Conservation (phyloP, 2,113 vertebrate genomes). For the Caranx ignobilis region DNA sequence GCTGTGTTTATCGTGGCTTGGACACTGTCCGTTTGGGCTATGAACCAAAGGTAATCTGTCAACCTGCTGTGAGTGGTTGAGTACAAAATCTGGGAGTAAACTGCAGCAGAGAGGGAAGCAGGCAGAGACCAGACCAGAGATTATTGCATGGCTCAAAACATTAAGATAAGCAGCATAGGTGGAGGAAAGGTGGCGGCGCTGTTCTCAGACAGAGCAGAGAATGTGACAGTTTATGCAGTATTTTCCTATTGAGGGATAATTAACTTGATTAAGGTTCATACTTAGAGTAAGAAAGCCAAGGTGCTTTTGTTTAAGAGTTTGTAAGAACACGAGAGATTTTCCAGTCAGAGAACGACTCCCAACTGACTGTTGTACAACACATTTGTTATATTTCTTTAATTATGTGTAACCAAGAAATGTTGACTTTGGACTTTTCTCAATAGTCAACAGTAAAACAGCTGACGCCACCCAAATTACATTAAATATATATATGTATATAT, state of each 20-base stretch:
- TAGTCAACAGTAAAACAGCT: neutral
- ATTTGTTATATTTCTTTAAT: neutral
- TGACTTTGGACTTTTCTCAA: constrained; percentile 7
- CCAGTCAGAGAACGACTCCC: constrained; percentile 6
- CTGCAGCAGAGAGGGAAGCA: constrained; percentile 35
- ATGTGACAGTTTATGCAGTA: constrained; percentile 43
- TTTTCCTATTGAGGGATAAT: constrained; percentile 53
- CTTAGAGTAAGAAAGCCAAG: constrained; percentile 10
- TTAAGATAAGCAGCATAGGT: constrained; percentile 54
- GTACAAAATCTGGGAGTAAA: constrained; percentile 65
- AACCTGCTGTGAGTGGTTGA: constrained; percentile 67
- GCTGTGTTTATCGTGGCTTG: constrained; percentile 78
- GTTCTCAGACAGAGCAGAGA: constrained; percentile 40
- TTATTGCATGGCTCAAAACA: constrained; percentile 32
- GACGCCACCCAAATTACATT: no score
- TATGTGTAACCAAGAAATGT: neutral
- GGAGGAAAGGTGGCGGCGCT: neutral
- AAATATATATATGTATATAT: neutral
- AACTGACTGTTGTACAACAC: neutral
- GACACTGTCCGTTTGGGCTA: constrained; percentile 73
- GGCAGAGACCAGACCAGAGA: constrained; percentile 48
- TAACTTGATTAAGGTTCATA: constrained; percentile 43
- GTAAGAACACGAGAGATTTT: constrained; percentile 12
- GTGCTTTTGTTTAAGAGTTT: constrained; percentile 23
- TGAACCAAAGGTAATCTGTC: constrained; percentile 78